These are phyloP conservation scores for Acholoe squamosa DNA, from an alignment of 2,888 invertebrate species.

Conservation along the genomic window DNA sequence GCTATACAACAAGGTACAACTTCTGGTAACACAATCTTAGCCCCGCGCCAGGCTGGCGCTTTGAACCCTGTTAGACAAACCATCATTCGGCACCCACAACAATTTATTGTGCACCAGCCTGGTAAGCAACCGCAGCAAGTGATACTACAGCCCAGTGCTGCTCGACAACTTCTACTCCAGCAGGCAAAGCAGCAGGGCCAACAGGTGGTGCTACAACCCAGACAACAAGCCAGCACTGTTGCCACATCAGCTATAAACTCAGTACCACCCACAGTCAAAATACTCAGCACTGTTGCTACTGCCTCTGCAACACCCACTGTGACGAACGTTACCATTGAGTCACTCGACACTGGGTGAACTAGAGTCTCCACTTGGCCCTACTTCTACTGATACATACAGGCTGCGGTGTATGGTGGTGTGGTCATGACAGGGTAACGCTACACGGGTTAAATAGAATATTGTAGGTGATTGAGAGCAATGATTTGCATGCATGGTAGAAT, in stretches of 20 bases:
- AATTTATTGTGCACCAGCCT: conserved; percentile 51
- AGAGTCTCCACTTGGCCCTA: neutral
- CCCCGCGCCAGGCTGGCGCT: conserved; percentile 1
- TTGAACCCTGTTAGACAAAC: neutral
- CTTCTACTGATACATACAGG: no score
- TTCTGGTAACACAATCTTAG: neutral
- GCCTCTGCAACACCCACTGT: neutral
- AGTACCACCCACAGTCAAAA: neutral
- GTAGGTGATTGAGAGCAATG: no score
- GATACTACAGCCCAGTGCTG: conserved; percentile 13
- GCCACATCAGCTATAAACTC: neutral
- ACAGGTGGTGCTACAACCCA: conserved; percentile 46
- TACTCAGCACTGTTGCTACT: neutral
- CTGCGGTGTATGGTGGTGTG: neutral
- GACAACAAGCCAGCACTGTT: neutral
- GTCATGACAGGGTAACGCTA: neutral
- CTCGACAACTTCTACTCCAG: conserved; percentile 29
- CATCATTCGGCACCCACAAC: conserved; percentile 44
- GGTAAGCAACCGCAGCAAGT: conserved; percentile 55
- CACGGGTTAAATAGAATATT: neutral
- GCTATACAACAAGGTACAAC: conserved; percentile 9
- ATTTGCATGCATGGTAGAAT: no score
- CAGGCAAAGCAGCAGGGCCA: conserved; percentile 52
- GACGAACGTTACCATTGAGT: conserved; percentile 40
- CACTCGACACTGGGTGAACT: conserved; percentile 43